Evolutionary conservation across 1,140 invertebrate species (phyloP).

Genomic region (Cataglyphis hispanica): DNA sequence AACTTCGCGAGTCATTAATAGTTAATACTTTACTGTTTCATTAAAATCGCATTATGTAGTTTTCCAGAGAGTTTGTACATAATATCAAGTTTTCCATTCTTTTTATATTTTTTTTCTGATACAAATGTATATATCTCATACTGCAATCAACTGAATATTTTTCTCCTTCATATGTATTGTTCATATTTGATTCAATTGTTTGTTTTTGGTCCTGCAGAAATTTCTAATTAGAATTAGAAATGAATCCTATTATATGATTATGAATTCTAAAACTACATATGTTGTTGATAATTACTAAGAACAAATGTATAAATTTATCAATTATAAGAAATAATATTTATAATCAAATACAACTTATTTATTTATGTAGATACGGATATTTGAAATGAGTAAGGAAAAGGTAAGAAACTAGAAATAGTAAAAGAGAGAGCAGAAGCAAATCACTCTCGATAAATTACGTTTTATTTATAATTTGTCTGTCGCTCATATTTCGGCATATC

Average conservation of each 20-base stretch:
- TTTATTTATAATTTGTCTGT: slow-evolving; percentile 72
- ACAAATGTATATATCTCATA: slow-evolving; percentile 26
- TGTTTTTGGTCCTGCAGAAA: slow-evolving; percentile 22
- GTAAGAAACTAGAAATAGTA: slow-evolving; percentile 3
- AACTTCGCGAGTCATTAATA: not conserved
- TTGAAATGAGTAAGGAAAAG: slow-evolving; percentile 30
- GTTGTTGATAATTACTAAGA: slow-evolving; percentile 17
- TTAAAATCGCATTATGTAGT: not conserved
- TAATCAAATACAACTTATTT: not conserved
- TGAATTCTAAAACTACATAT: slow-evolving; percentile 25
- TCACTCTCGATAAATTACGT: slow-evolving; percentile 65
- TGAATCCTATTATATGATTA: slow-evolving; percentile 56
- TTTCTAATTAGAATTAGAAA: slow-evolving; percentile 67
- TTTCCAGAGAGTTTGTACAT: not conserved
- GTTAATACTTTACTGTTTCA: not conserved
- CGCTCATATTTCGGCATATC: slow-evolving; percentile 56
- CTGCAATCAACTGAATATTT: not conserved
- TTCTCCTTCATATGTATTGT: slow-evolving; percentile 40
- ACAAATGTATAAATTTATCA: not conserved
- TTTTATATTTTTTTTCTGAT: slow-evolving; percentile 26
- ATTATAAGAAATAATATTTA: not conserved
- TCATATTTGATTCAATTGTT: too few species aligned
- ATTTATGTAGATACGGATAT: not conserved
- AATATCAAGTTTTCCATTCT: not conserved
- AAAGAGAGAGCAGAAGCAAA: slow-evolving; percentile 16